Evolutionary conservation across 37 sponge, comb jelly and placozoan species (phyloP), one percentile per base, ranked within the genome.

Genomic region (Corticium candelabrum): DNA sequence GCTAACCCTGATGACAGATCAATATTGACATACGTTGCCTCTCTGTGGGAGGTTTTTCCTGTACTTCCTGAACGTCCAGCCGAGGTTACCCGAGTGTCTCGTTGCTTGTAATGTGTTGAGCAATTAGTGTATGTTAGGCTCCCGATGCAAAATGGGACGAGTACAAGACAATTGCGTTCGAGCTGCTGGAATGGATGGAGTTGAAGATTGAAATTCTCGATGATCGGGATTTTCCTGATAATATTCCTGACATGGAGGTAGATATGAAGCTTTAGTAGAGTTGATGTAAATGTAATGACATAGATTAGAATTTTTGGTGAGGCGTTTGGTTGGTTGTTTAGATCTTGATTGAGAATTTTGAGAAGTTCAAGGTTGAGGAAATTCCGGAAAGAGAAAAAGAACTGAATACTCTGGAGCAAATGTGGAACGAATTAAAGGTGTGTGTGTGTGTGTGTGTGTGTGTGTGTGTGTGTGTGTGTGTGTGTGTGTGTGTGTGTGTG

Each of bases 11-110:
- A 91, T 72, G 96, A 95, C 68, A 88, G 90, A 80, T 81, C 87
- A 2, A 82, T 95, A 7, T 62, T 95, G 89, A 91, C 92, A 35
- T 95, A 95, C 70, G 87, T 43, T 43, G n/a, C n/a, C n/a, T n/a
- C n/a, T n/a, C n/a, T n/a, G n/a, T n/a, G n/a, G n/a, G n/a, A n/a
- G n/a, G n/a, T n/a, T n/a, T n/a, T n/a, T n/a, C n/a, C n/a, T n/a
- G n/a, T n/a, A n/a, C n/a, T n/a, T n/a, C n/a, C n/a, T n/a, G n/a
- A n/a, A n/a, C n/a, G n/a, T n/a, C n/a, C n/a, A n/a, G n/a, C n/a
- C n/a, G n/a, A n/a, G n/a, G n/a, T n/a, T n/a, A n/a, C n/a, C n/a
- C 69, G 31, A 1, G 69, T 32, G 1, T 68, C 2, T 68, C 1
- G 1, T 68, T 1, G 1, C 40, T 1, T 34, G 2, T 11, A 1